Base-by-base conservation (phyloP, 2,888 invertebrate species). In the Galerucella pusilla region DNA sequence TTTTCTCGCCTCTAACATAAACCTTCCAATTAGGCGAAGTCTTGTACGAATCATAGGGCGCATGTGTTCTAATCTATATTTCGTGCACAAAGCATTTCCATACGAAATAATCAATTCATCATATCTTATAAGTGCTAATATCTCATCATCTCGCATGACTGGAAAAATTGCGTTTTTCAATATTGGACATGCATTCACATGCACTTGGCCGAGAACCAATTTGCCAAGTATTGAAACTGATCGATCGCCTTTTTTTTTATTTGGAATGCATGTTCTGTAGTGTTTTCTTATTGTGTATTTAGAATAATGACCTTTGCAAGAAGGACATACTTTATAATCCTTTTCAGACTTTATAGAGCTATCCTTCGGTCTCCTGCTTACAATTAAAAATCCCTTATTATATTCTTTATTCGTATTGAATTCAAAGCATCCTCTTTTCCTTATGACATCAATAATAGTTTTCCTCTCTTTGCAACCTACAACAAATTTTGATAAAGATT, bases 81-180 rank as follows among this genome's bases (percentile, higher is more conserved):
- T 80, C 28, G 75, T 61, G 64, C 80, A 79, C 63, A 80, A 59
- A 59, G 75, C 68, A 71, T 81, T 81, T 4, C 75, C 81, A 69
- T 79, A 81, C 11, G 76, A 28, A 57, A 81, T 79, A 10, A 80
- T 49, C 14, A 82, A 67, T 63, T 72, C 73, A 59, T 82, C 80
- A 71, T 82, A 81, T 72, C 80, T 64, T 42, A 81, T 77, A 0
- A 74, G 16, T 14, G 73, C 60, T 20, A 75, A 66, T 14, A 80
- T 71, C 5, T 78, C 71, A 64, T 81, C 80, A n/a, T 82, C 80
- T 67, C 79, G 63, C 70, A 82, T 46, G 11, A 75, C 70, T 46
- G 81, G 81, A 60, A 81, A 79, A 59, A 79, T 69, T 6, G 65
- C 42, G 28, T 63, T 61, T 68, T 71, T 71, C 16, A 81, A 72